These are phyloP conservation scores for Helicolenus hilgendorfi DNA, from an alignment of 2,797 vertebrate genomes.

Conservation along the genomic window DNA sequence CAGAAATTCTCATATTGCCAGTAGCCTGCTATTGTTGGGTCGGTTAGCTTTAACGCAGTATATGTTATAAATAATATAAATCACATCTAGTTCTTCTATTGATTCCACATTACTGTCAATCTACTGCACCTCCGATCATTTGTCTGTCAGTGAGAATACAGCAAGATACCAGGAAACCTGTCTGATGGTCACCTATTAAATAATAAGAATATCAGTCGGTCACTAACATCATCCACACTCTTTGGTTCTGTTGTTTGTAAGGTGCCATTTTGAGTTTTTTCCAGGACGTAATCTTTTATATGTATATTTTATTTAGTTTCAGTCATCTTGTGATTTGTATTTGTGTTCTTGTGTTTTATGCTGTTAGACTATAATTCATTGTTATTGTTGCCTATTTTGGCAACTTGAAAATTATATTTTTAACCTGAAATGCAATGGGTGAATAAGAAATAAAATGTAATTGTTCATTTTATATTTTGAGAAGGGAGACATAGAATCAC, in stretches of 20 bases:
- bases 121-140: constrained; percentile 35
- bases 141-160: constrained; percentile 17
- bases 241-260: background rate
- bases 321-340: background rate
- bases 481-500: background rate
- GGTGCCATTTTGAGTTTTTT: background rate
- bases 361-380: background rate
- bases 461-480: background rate
- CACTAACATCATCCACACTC: background rate
- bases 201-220: background rate
- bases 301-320: background rate
- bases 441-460: background rate
- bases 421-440: background rate
- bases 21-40: constrained; percentile 59
- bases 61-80: constrained; percentile 73
- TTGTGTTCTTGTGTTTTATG: background rate
- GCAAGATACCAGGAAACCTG: constrained; percentile 13
- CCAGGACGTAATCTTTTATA: background rate
- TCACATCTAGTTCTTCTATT: constrained; percentile 55
- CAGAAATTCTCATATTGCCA: constrained; percentile 34
- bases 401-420: background rate
- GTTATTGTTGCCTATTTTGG: background rate
- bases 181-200: background rate
- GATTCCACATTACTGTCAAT: constrained; percentile 54
- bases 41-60: constrained; percentile 62